Conservation (phyloP, 1,140 invertebrate genomes). For the Dinoponera quadriceps region DNA sequence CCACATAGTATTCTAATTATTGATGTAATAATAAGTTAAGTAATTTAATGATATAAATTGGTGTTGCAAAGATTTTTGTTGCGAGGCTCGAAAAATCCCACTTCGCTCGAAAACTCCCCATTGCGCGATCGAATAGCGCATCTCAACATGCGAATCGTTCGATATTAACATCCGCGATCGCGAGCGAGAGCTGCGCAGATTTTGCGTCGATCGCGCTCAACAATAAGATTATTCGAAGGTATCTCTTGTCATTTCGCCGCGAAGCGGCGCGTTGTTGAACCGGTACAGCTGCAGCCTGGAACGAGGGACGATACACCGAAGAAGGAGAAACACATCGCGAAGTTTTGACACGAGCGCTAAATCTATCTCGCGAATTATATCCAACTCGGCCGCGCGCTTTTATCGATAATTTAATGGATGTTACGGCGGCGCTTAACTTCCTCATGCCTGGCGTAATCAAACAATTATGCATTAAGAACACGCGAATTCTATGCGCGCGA, state of each 20-base stretch:
- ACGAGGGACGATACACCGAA: slow-evolving; percentile 8
- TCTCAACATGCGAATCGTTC: too few relatives aligned
- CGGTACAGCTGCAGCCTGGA: slow-evolving; percentile 21
- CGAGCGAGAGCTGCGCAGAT: not conserved
- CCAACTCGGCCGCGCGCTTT: slow-evolving; percentile 36
- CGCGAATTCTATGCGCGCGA: not conserved
- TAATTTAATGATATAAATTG: too few relatives aligned
- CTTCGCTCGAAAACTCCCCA: too few relatives aligned
- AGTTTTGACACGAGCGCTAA: slow-evolving; percentile 38
- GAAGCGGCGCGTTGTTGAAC: slow-evolving; percentile 21
- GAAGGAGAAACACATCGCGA: slow-evolving; percentile 45
- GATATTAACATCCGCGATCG: not conserved
- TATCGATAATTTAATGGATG: slow-evolving; percentile 61
- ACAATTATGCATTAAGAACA: slow-evolving; percentile 23
- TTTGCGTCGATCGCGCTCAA: slow-evolving; percentile 12
- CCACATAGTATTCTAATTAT: too few relatives aligned
- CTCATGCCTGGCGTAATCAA: slow-evolving; percentile 17
- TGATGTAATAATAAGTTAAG: too few relatives aligned
- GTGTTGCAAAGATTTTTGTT: too few relatives aligned
- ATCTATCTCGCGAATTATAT: slow-evolving; percentile 50
- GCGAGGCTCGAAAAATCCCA: too few relatives aligned
- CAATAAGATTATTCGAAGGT: slow-evolving; percentile 11
- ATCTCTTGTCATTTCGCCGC: not conserved
- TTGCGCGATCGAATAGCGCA: too few relatives aligned
- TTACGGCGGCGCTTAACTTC: slow-evolving; percentile 48